Percentiles rank a stretch among this genome's conserved stretches.
These are phyloP conservation scores for Archips crataeganus DNA, from an alignment of 2,888 invertebrate species.

Conservation along the genomic window DNA sequence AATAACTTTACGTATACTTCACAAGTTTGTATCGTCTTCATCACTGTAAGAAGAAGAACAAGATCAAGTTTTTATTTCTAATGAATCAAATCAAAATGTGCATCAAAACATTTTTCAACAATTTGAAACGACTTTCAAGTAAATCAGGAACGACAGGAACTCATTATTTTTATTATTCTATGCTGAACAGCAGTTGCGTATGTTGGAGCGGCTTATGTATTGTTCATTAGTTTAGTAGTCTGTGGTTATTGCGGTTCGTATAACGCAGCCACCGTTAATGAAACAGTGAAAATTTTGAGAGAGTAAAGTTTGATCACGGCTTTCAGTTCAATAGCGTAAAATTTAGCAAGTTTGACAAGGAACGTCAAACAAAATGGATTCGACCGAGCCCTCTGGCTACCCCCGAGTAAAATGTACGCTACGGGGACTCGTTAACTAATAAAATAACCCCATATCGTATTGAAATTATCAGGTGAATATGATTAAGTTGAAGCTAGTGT, in stretches of 20 bases:
- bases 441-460: conserved; percentile 64
- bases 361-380: conserved; percentile 49
- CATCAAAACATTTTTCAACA: too few species aligned
- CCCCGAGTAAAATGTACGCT: conserved; percentile 80
- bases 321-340: conserved; percentile 23
- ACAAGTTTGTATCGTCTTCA: too few species aligned
- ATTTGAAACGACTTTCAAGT: background rate
- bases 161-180: background rate
- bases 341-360: conserved; percentile 40
- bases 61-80: too few species aligned
- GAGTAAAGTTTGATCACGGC: conserved; percentile 9
- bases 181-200: conserved; percentile 4
- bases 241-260: conserved; percentile 23
- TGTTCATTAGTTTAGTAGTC: background rate
- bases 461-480: conserved; percentile 74
- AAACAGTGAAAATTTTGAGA: background rate
- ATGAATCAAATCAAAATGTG: too few species aligned
- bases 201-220: background rate
- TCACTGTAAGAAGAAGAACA: too few species aligned
- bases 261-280: conserved; percentile 22
- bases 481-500: conserved; percentile 51
- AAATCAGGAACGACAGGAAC: background rate
- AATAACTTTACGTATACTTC: too few species aligned
- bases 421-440: conserved; percentile 72
- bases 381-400: conserved; percentile 48